Percentiles rank a stretch among this genome's conserved stretches.
phyloP scores from a whole-genome alignment of 2,888 invertebrate genomes.

The Eugnorisma glareosa region DNA sequence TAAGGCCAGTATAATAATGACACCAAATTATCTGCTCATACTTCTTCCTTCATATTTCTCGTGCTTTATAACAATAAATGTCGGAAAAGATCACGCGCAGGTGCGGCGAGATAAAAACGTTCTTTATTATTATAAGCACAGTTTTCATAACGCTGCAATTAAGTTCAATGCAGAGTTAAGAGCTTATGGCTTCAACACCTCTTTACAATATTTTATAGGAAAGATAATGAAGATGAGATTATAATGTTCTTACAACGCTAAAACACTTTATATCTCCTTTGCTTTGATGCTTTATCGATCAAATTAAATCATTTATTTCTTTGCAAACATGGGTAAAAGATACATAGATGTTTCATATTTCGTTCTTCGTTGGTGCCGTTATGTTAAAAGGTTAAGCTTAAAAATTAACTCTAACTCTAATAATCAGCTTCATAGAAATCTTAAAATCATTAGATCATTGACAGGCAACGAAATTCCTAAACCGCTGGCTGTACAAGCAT shows the following conservation, averaged over 20 bases:
- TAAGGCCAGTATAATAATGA: neutral
- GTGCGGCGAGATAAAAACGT: slow-evolving; percentile 5
- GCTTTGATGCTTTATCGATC: neutral
- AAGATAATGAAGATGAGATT: slow-evolving; percentile 22
- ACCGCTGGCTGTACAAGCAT: neutral
- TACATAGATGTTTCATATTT: too few species aligned
- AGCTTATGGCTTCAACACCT: slow-evolving; percentile 28
- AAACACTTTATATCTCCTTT: neutral
- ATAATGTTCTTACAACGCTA: neutral
- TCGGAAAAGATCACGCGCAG: slow-evolving; percentile 33
- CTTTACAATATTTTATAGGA: neutral
- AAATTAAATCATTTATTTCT: too few species aligned
- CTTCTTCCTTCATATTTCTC: slow-evolving; percentile 7
- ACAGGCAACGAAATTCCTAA: neutral
- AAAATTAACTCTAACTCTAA: neutral
- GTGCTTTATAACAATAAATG: slow-evolving; percentile 36
- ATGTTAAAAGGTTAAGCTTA: neutral
- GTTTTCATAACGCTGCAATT: slow-evolving; percentile 24
- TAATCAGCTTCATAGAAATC: neutral
- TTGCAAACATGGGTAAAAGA: too few species aligned
- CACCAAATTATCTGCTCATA: slow-evolving; percentile 2
- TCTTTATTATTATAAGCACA: slow-evolving; percentile 17
- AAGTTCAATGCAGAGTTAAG: slow-evolving; percentile 20
- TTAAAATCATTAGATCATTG: neutral
- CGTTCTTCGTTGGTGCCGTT: neutral